Base-by-base conservation (phyloP, 2,888 invertebrate species). In the Meliscaeva auricollis region DNA sequence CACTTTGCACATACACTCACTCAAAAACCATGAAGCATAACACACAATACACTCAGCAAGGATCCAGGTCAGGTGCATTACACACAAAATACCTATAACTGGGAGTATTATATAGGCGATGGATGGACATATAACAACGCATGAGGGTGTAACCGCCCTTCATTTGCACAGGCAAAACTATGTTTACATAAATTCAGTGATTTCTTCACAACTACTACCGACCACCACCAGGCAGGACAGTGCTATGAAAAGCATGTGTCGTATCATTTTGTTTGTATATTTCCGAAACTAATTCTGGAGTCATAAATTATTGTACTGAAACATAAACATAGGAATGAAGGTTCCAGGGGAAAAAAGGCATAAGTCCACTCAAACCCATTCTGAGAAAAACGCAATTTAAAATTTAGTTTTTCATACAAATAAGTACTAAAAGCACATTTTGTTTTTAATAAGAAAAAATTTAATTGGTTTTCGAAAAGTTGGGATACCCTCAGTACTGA, bases 61-160 rank as follows among this genome's bases (percentile, higher is more conserved):
- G 46, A 84, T 60, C 48, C 72, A 76, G 84, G 84, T 85, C 84
- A 85, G 84, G 80, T 80, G 80, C 68, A 73, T 72, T 80, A 72
- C 62, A 80, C 68, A 80, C 62, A 73, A 62, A 68, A 56, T 50
- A 58, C 35, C 5, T 32, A 15, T 44, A 9, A 26, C 26, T 52
- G 15, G 46, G 54, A 54, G 56, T 62, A 41, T 50, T 44, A 64
- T 58, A 17, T 15, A 20, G 17, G 38, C 38, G 3, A 9, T 38
- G 38, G 9, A 13, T 9, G 22, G 44, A 5, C 13, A 32, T 8
- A 32, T 8, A 32, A 17, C 52, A 60, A 44, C 44, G 60, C 30
- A 58, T 11, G 20, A 32, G 20, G 32, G 48, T 32, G 20, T 4
- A 48, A n/a, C 20, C 13, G 20, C 32, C 64, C 13, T 66, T 3